phyloP scores from a whole-genome alignment of 92 coral and sea anemone genomes.

The Porites lobata region DNA sequence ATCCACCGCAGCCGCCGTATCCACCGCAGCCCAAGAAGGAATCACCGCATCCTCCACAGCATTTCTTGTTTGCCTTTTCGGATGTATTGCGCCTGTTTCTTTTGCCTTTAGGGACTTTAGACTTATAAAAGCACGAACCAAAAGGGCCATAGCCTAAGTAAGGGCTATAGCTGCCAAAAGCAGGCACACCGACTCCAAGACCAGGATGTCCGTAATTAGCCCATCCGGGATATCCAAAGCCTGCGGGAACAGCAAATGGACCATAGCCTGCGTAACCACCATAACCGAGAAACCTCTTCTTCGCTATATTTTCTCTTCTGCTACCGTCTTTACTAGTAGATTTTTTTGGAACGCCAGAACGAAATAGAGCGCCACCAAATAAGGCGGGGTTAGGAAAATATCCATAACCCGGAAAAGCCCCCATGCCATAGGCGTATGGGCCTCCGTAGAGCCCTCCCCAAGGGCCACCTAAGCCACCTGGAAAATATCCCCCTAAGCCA shows the following conservation, averaged over 20 bases:
- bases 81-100: slow-evolving; percentile 29
- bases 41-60: slow-evolving; percentile 58
- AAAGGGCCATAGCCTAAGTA: slow-evolving; percentile 57
- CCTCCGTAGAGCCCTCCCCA: slow-evolving; percentile 23
- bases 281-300: slow-evolving; percentile 76
- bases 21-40: slow-evolving; percentile 51
- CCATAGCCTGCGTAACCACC: slow-evolving; percentile 67
- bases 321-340: slow-evolving; percentile 46
- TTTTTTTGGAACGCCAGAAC: slow-evolving; percentile 78
- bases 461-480: slow-evolving; percentile 34
- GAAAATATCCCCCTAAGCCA: slow-evolving; percentile 9
- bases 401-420: slow-evolving; percentile 57
- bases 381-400: slow-evolving; percentile 52
- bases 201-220: slow-evolving; percentile 92
- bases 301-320: slow-evolving; percentile 70
- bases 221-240: slow-evolving; percentile 90
- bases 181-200: slow-evolving; percentile 72
- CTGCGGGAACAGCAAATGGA: slow-evolving; percentile 66
- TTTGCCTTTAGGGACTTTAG: slow-evolving; percentile 44
- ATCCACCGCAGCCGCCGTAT: slow-evolving; percentile 69
- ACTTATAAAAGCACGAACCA: slow-evolving; percentile 59
- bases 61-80: slow-evolving; percentile 41
- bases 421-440: slow-evolving; percentile 41
- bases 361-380: slow-evolving; percentile 47
- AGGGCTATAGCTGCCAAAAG: slow-evolving; percentile 66